Conservation (phyloP, 2,888 invertebrate species). For the Drosophila atripex region DNA sequence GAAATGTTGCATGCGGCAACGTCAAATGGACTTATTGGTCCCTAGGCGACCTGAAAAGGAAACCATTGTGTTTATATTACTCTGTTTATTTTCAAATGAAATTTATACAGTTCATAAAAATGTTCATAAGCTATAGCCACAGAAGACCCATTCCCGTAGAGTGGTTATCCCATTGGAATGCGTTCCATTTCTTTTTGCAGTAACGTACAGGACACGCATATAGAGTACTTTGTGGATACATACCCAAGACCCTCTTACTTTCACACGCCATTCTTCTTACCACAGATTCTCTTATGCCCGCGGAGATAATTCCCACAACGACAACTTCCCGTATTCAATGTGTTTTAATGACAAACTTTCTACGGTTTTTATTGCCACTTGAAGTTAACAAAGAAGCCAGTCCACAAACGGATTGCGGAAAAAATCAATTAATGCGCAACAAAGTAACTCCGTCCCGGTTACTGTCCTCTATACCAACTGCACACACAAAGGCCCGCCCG, state of each 20-base stretch:
- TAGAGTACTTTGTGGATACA: constrained; percentile 19
- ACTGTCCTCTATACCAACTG: constrained; percentile 80
- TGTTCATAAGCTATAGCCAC: not conserved
- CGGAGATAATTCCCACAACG: constrained; percentile 8
- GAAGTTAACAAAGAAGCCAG: constrained; percentile 38
- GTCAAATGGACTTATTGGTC: constrained; percentile 5
- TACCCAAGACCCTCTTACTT: constrained; percentile 32
- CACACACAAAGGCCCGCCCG: constrained; percentile 57
- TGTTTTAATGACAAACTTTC: constrained; percentile 27
- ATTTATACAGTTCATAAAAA: not conserved
- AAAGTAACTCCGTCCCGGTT: constrained; percentile 79
- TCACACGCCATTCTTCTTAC: constrained; percentile 4
- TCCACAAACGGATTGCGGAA: constrained; percentile 45
- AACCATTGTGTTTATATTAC: not conserved
- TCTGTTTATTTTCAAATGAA: constrained; percentile 12
- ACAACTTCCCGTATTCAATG: constrained; percentile 7
- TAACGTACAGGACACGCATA: constrained; percentile 6
- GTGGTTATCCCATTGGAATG: not conserved
- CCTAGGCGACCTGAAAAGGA: constrained; percentile 33
- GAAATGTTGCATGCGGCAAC: constrained; percentile 39
- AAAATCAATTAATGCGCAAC: constrained; percentile 80
- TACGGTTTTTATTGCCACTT: constrained; percentile 33
- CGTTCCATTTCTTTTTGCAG: constrained; percentile 9
- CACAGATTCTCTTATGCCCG: not conserved
- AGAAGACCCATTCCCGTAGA: not conserved